Base-by-base conservation (phyloP, 2,888 invertebrate genomes). In the Lasius fuliginosus region DNA sequence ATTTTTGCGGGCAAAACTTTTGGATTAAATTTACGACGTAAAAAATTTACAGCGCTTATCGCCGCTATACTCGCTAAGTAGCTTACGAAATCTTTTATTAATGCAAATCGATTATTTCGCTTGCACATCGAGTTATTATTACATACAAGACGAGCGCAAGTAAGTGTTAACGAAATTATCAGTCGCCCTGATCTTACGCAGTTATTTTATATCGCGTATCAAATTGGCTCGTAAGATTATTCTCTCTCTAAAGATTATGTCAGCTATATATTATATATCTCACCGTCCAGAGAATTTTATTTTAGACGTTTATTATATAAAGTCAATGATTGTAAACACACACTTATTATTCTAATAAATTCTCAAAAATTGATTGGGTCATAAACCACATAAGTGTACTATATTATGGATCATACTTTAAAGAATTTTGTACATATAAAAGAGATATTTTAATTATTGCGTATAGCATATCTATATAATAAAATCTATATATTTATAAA, bases 91-190 rank as follows among this genome's bases (percentile, higher is more conserved):
- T 68, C 87, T 68, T 82, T 85, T 85, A 71, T 83, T 82, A 87
- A 73, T 58, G 87, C 56, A 87, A 87, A 86, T 87, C 82, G 87
- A 87, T 84, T 74, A 69, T 62, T 65, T 81, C 30, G 27, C 30
- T 18, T 27, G n/a, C 36, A n/a, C 53, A 23, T 33, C 12, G n/a
- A n/a, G 36, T 81, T 87, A 79, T 73, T 74, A 71, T 71, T 81
- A 40, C 46, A n/a, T 79, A 56, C 56, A 23, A 18, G 27, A 75
- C 36, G 30, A 33, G 33, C 0, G 58, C 42, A 65, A 83, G 23
- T 84, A 74, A 86, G 62, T 64, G 74, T 27, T 5, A 46, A 40
- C n/a, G 15, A 53, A 36, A 82, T 30, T 65, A 42, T 58, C 30
- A 60, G 3, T 36, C 46, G 27, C 27, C 1, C 3, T 23, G 46